Percentiles rank a stretch among this genome's conserved stretches.
Evolutionary conservation across 2,888 invertebrate genomes (phyloP).

Genomic region (Cheiracanthium punctorium): DNA sequence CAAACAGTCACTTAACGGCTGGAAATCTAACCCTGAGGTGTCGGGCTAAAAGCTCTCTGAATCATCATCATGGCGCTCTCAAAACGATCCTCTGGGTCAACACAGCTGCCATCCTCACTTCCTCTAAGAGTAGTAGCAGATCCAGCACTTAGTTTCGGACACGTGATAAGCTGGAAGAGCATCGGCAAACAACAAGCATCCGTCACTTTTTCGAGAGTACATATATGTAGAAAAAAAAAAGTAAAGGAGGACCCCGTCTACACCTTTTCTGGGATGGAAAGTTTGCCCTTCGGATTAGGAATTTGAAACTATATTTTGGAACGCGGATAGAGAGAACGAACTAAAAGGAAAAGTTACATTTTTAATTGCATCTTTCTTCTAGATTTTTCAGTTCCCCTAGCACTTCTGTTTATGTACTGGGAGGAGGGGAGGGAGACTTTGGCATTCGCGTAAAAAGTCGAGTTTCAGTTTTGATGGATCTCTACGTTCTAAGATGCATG

Average conservation of each 20-base stretch:
- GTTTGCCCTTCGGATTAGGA: background rate
- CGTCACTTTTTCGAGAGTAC: background rate
- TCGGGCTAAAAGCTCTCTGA: background rate
- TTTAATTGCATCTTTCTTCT: too few relatives aligned
- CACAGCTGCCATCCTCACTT: conserved; percentile 36
- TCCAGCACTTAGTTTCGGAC: conserved; percentile 31
- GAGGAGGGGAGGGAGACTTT: too few relatives aligned
- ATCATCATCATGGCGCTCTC: background rate
- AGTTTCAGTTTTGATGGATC: too few relatives aligned
- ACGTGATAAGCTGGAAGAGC: conserved; percentile 41
- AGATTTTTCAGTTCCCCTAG: too few relatives aligned
- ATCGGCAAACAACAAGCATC: conserved; percentile 29
- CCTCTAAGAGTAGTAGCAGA: background rate
- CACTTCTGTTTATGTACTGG: too few relatives aligned
- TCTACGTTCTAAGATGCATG: too few relatives aligned
- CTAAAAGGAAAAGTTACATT: background rate
- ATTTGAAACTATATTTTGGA: background rate
- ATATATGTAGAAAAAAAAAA: too few relatives aligned
- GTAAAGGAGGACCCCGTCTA: too few relatives aligned
- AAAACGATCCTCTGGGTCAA: conserved; percentile 48
- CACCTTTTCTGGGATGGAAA: background rate
- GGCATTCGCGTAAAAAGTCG: too few relatives aligned
- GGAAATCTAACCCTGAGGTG: conserved; percentile 21
- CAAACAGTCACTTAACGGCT: conserved; percentile 37
- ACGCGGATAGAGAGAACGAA: background rate